Evolutionary conservation across 2,797 vertebrate genomes (phyloP), one percentile per base, ranked within the genome.

Genomic region (Tapirus indicus): DNA sequence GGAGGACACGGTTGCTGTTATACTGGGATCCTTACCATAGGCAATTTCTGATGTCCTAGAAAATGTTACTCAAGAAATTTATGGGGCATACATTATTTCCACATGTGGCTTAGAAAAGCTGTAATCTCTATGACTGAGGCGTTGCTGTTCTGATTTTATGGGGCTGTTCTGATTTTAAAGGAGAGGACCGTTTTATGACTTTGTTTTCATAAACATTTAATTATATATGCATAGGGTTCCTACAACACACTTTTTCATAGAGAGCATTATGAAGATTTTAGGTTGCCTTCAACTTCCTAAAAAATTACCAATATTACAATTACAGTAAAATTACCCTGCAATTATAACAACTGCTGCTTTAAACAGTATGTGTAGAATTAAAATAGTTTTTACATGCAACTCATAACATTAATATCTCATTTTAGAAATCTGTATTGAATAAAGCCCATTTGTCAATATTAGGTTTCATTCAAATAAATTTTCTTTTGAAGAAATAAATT

Each of bases 161-260:
- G 20, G 3, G 25, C 66, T 60, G 18, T n/a, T 90, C 2, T 82
- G 41, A 64, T 92, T 94, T 91, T 80, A 94, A 90, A 92, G 52
- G 17, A 66, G 18, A 93, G 27, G n/a, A 21, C 13, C 35, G 9
- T 80, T 93, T 91, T 47, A 77, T 83, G 29, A n/a, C 3, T 83
- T 77, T 89, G 86, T 96, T 88, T 96, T 88, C n/a, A 52, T 38
- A 90, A 32, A 56, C 4, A 32, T 86, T 94, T 82, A 52, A 60
- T 78, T 64, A 27, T 2, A 35, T 41, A 80, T 56, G 8, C 44
- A 52, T 25, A 20, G 72, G 35, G 1, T 44, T 92, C 38, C 38
- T 84, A n/a, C 6, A 68, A 44, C 47, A 88, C 6, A 44, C 35
- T 62, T 87, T 95, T 88, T 35, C 38, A 29, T 49, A 77, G 17